Conservation (phyloP, 2,113 vertebrate genomes). For the Empidonax traillii region DNA sequence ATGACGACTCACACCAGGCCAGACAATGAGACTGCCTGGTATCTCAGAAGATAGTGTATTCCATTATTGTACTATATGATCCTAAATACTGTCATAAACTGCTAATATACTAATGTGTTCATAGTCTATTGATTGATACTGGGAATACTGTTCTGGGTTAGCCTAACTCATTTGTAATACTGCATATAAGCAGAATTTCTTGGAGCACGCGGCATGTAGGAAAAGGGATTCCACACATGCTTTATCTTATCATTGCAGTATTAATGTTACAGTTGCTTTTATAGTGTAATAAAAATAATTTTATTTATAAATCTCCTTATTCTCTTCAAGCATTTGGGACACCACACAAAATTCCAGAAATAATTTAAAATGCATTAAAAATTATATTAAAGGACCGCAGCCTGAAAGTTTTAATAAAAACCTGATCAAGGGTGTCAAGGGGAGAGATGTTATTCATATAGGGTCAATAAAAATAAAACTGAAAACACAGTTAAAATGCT, state of each 20-base stretch:
- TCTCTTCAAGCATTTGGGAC: background rate
- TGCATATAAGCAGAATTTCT: conserved; percentile 42
- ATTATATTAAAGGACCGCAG: conserved; percentile 9
- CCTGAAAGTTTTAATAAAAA: conserved; percentile 52
- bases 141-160: conserved; percentile 32
- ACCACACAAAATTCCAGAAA: conserved; percentile 21
- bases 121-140: conserved; percentile 53
- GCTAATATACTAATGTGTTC: conserved; percentile 63
- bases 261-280: background rate
- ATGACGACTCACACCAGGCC: background rate
- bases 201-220: background rate
- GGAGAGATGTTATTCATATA: background rate
- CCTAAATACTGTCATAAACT: conserved; percentile 65
- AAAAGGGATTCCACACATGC: conserved; percentile 38
- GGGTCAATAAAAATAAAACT: background rate
- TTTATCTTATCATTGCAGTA: background rate
- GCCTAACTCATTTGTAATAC: conserved; percentile 23
- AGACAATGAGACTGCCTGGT: background rate
- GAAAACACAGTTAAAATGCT: background rate
- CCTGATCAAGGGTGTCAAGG: background rate
- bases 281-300: conserved; percentile 16
- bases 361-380: conserved; percentile 29
- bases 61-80: conserved; percentile 45
- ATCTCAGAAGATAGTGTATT: background rate
- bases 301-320: conserved; percentile 12